These are phyloP conservation scores for Colaptes auratus DNA, from an alignment of 2,113 vertebrate genomes.

Conservation along the genomic window DNA sequence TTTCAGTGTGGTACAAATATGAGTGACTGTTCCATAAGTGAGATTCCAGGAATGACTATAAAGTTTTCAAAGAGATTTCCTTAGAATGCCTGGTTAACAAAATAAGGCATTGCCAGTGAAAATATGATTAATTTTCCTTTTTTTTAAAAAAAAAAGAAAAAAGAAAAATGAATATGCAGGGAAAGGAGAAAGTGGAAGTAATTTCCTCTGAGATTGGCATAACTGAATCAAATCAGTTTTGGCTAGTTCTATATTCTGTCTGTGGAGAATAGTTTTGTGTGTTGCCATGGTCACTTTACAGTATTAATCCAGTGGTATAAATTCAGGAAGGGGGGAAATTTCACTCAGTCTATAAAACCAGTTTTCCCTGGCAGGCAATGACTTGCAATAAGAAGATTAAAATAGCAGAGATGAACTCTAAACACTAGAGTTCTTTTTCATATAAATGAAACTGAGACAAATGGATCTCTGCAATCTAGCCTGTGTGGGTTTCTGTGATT, in stretches of 20 bases:
- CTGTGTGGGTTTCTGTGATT: neutral
- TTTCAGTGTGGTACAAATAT: neutral
- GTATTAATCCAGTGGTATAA: constrained; percentile 20
- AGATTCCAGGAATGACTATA: neutral
- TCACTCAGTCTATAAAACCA: constrained; percentile 11
- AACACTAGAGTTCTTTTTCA: neutral
- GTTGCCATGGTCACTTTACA: constrained; percentile 42
- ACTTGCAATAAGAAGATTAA: neutral
- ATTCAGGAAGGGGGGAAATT: constrained; percentile 47
- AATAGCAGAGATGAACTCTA: constrained; percentile 9
- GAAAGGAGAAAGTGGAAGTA: constrained; percentile 8
- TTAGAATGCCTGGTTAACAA: neutral
- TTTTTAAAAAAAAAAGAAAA: no score
- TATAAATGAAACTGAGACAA: constrained; percentile 1
- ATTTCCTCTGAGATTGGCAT: constrained; percentile 38
- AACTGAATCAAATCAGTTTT: constrained; percentile 50
- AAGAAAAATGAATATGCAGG: neutral
- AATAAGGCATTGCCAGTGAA: neutral
- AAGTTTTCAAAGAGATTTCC: neutral
- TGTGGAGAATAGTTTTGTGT: neutral
- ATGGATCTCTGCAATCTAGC: neutral
- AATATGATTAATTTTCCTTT: neutral
- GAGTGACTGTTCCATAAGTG: neutral
- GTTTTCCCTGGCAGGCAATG: constrained; percentile 5
- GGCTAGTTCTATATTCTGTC: constrained; percentile 7